Evolutionary conservation across 92 coral and sea anemone species (phyloP).

Genomic region (Palythoa grandiflora): DNA sequence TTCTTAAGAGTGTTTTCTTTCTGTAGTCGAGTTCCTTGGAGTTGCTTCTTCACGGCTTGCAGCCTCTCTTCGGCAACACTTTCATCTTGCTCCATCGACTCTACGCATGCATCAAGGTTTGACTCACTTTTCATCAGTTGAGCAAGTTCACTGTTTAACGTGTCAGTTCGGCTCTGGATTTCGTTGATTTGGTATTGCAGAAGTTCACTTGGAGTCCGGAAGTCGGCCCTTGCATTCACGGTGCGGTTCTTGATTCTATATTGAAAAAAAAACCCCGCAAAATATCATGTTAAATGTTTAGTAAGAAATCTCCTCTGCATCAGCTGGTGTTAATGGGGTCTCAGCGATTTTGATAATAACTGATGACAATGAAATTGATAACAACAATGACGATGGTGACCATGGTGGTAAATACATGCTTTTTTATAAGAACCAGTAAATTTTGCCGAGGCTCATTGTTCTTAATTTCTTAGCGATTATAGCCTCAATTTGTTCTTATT

Average conservation of each 20-base stretch:
- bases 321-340: too few relatives aligned
- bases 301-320: neutral
- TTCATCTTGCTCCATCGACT: conserved; percentile 65
- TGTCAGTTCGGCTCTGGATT: conserved; percentile 83
- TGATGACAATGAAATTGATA: too few relatives aligned
- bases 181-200: conserved; percentile 84
- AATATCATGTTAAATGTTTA: neutral
- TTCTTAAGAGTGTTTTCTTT: conserved; percentile 80
- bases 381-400: too few relatives aligned
- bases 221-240: conserved; percentile 53
- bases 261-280: neutral
- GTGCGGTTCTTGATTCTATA: conserved; percentile 61
- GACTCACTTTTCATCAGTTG: conserved; percentile 90
- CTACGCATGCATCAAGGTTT: conserved; percentile 67
- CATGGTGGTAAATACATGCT: too few relatives aligned
- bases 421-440: too few relatives aligned
- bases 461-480: too few relatives aligned
- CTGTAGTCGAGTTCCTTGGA: conserved; percentile 81
- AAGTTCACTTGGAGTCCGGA: conserved; percentile 88
- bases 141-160: conserved; percentile 84
- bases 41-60: conserved; percentile 76
- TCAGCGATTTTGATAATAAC: too few relatives aligned
- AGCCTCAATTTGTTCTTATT: too few relatives aligned
- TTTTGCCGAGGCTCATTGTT: too few relatives aligned
- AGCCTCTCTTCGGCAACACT: conserved; percentile 72